Conservation (phyloP, 2,113 vertebrate genomes). For the Alexandromys fortis region DNA sequence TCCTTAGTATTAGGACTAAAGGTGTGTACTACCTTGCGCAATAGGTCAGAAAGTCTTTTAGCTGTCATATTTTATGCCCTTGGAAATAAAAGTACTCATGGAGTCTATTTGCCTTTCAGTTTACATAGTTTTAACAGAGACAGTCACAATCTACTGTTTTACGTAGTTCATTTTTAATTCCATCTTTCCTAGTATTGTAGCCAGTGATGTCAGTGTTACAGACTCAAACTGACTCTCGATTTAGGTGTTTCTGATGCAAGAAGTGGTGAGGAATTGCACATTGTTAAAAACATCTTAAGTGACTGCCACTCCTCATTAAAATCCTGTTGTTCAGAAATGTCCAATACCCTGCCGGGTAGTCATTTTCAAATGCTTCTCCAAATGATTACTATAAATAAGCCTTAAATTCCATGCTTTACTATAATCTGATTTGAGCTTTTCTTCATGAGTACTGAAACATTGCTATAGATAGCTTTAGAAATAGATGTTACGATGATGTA, state of each 20-base stretch:
- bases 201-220: background rate
- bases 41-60: background rate
- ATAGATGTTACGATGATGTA: background rate
- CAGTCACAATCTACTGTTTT: background rate
- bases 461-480: background rate
- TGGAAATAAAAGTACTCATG: background rate
- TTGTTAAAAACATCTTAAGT: background rate
- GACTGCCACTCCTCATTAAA: background rate
- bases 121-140: background rate
- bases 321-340: background rate
- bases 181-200: background rate
- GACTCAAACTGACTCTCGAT: background rate
- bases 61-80: background rate
- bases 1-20: background rate
- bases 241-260: background rate
- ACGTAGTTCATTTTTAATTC: background rate
- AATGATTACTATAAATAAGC: background rate
- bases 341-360: background rate
- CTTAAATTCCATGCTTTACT: background rate
- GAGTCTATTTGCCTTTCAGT: background rate
- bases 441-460: background rate
- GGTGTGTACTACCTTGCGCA: background rate
- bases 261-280: background rate
- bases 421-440: background rate
- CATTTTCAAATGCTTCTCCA: constrained; percentile 40